Evolutionary conservation across 1,140 invertebrate species (phyloP).

Genomic region (Bombus ignitus): DNA sequence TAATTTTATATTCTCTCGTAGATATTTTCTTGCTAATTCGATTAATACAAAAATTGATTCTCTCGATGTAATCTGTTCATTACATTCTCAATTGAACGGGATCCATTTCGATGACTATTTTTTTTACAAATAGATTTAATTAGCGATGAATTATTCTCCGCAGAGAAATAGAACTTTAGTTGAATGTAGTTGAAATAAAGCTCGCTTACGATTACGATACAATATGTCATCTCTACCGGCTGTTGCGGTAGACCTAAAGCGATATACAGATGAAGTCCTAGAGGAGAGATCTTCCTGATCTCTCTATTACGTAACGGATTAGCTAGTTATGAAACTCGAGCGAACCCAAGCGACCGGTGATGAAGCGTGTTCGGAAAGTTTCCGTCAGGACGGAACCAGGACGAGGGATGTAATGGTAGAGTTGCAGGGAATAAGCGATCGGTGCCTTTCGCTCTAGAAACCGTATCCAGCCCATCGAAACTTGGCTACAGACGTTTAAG

Average conservation of each 20-base stretch:
- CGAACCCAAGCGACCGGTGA: constrained; percentile 69
- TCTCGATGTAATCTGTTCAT: too few relatives aligned
- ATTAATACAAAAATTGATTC: background rate
- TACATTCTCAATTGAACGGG: too few relatives aligned
- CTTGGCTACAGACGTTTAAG: constrained; percentile 44
- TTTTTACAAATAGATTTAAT: background rate
- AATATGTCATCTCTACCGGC: constrained; percentile 38
- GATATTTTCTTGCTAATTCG: background rate
- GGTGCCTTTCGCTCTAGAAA: constrained; percentile 42
- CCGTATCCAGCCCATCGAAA: constrained; percentile 44
- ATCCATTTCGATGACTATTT: too few relatives aligned
- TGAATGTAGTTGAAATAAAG: constrained; percentile 30
- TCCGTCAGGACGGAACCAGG: constrained; percentile 54
- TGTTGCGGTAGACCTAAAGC: constrained; percentile 18
- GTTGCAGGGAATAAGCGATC: constrained; percentile 70
- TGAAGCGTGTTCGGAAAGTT: constrained; percentile 73
- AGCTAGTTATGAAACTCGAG: constrained; percentile 79
- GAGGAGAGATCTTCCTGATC: constrained; percentile 72
- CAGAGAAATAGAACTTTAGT: background rate
- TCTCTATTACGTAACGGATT: constrained; percentile 79
- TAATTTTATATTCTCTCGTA: background rate
- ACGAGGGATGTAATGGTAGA: constrained; percentile 54
- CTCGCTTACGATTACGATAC: constrained; percentile 15
- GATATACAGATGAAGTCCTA: constrained; percentile 43
- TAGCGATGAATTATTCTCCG: background rate